These are phyloP conservation scores for Danaus chrysippus DNA, from an alignment of 2,888 invertebrate species.

Conservation along the genomic window DNA sequence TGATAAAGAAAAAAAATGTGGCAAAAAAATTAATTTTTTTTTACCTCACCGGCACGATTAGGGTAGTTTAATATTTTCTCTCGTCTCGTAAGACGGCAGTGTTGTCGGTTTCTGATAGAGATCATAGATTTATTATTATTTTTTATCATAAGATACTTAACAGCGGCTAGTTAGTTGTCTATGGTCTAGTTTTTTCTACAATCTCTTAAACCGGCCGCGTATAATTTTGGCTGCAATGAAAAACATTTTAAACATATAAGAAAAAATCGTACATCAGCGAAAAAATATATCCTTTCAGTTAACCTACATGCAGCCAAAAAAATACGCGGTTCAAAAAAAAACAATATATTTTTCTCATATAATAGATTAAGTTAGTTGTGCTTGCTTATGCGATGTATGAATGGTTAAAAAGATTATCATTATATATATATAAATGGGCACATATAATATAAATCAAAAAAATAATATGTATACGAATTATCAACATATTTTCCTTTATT, in stretches of 20 bases:
- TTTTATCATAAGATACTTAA: conserved; percentile 1
- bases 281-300: too few species aligned
- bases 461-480: not conserved
- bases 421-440: not conserved
- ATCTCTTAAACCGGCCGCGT: not conserved
- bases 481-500: not conserved
- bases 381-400: not conserved
- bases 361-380: not conserved
- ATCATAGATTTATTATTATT: conserved; percentile 6
- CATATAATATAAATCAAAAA: not conserved
- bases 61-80: conserved; percentile 34
- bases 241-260: not conserved
- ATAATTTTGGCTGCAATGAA: too few species aligned
- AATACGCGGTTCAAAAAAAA: not conserved
- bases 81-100: not conserved
- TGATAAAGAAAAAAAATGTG: conserved; percentile 38
- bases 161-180: conserved; percentile 19
- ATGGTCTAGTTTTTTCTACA: conserved; percentile 21
- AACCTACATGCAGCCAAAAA: not conserved
- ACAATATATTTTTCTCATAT: not conserved
- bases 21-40: conserved; percentile 49
- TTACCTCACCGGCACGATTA: conserved; percentile 42
- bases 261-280: too few species aligned
- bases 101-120: not conserved
- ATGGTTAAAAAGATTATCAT: not conserved